Percentiles rank a stretch among this genome's conserved stretches.
Evolutionary conservation across 2,797 vertebrate species (phyloP).

Genomic region (Champsocephalus gunnari): DNA sequence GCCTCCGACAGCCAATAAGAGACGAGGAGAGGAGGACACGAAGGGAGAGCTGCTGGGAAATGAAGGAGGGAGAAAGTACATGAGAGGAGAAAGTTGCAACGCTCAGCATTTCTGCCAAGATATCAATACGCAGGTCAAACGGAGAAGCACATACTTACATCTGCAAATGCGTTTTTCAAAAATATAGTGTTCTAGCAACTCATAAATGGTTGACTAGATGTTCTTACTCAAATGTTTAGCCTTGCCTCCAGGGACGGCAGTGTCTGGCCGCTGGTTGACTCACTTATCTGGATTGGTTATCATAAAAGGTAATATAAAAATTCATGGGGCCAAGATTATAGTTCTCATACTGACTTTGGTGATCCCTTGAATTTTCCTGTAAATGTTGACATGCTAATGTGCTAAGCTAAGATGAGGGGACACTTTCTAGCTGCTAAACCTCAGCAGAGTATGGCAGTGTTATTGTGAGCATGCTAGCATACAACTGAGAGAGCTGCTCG

Average conservation of each 20-base stretch:
- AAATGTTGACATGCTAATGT: not conserved
- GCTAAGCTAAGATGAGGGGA: not conserved
- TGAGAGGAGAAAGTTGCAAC: constrained; percentile 23
- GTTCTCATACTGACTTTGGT: not conserved
- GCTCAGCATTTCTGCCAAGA: constrained; percentile 13
- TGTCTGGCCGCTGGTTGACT: not conserved
- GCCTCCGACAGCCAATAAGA: constrained; percentile 59
- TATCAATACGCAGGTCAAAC: constrained; percentile 12
- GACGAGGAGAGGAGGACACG: constrained; percentile 24
- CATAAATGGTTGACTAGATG: not conserved
- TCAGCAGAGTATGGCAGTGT: not conserved
- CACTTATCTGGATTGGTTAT: not conserved
- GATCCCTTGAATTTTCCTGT: not conserved
- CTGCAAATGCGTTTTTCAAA: not conserved
- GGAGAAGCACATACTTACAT: not conserved
- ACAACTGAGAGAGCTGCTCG: too few relatives aligned
- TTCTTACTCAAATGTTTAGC: not conserved
- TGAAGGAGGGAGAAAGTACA: constrained; percentile 38
- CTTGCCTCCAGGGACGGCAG: not conserved
- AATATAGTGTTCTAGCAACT: constrained; percentile 3
- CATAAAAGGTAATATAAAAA: not conserved
- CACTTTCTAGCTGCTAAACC: not conserved
- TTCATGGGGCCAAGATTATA: not conserved
- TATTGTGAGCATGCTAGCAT: not conserved
- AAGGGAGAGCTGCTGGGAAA: constrained; percentile 19